Evolutionary conservation across 2,113 vertebrate genomes (phyloP).

Genomic region (Labeo catla): DNA sequence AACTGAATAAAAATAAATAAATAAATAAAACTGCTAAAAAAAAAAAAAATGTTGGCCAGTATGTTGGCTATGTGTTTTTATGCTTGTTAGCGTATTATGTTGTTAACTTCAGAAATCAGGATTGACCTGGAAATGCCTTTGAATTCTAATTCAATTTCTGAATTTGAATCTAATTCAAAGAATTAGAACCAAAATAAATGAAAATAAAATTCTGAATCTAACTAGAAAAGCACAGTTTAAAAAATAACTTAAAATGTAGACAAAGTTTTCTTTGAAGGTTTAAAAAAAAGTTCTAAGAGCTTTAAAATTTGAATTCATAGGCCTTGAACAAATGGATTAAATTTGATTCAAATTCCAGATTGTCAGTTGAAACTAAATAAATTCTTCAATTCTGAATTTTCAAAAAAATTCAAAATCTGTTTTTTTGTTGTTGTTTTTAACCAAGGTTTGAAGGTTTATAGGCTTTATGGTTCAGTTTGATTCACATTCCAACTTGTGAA

Average conservation of each 20-base stretch:
- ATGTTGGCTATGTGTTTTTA: too few species aligned
- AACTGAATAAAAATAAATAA: not conserved
- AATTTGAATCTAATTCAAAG: not conserved
- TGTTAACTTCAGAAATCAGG: too few species aligned
- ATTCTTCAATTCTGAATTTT: not conserved
- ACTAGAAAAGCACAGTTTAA: not conserved
- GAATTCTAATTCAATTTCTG: not conserved
- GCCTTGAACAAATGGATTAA: too few species aligned
- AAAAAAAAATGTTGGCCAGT: too few species aligned
- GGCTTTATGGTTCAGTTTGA: too few species aligned
- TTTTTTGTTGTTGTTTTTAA: too few species aligned
- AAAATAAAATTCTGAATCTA: not conserved
- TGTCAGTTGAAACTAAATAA: not conserved
- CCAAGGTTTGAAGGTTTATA: too few species aligned
- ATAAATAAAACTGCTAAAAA: not conserved
- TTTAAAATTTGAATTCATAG: not conserved
- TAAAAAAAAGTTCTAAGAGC: not conserved
- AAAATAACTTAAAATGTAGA: not conserved
- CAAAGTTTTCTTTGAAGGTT: not conserved
- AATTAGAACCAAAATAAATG: not conserved
- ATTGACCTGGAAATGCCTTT: not conserved
- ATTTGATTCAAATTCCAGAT: too few species aligned
- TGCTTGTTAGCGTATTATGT: too few species aligned
- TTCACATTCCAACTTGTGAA: not conserved
- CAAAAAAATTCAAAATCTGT: not conserved